Conservation (phyloP, 1,140 invertebrate species). For the Ceratosolen fusciceps region DNA sequence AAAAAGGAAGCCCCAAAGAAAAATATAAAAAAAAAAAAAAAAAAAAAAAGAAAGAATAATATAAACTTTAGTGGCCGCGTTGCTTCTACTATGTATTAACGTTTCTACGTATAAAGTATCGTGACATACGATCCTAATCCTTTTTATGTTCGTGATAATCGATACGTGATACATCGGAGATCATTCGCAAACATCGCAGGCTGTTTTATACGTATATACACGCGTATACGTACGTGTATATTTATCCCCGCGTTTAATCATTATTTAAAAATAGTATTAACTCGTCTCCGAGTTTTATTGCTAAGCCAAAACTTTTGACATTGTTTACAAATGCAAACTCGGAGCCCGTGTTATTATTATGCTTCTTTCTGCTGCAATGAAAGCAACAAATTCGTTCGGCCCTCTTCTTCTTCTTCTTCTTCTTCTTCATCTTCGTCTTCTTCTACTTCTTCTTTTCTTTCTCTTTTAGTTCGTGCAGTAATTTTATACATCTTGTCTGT, state of each 20-base stretch:
- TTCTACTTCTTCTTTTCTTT: too few species aligned
- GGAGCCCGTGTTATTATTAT: too few species aligned
- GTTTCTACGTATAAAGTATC: neutral
- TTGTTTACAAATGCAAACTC: neutral
- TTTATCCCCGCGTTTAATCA: neutral
- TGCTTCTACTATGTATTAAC: neutral
- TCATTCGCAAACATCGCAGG: too few species aligned
- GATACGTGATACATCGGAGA: neutral
- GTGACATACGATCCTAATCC: neutral
- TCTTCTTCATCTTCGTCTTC: too few species aligned
- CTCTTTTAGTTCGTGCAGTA: neutral
- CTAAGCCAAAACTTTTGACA: neutral
- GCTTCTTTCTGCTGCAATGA: too few species aligned
- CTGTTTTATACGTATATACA: too few species aligned
- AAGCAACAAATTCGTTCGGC: too few species aligned
- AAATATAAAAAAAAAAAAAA: too few species aligned
- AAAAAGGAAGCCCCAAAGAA: too few species aligned
- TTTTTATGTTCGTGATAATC: neutral
- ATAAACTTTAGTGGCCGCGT: neutral
- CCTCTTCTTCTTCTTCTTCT: too few species aligned
- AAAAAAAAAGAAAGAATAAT: too few species aligned
- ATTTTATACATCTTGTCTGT: neutral
- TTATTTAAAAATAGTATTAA: neutral
- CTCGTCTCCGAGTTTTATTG: neutral
- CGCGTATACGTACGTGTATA: too few species aligned